These are phyloP conservation scores for Pocota personata DNA, from an alignment of 2,888 invertebrate genomes.

Conservation along the genomic window DNA sequence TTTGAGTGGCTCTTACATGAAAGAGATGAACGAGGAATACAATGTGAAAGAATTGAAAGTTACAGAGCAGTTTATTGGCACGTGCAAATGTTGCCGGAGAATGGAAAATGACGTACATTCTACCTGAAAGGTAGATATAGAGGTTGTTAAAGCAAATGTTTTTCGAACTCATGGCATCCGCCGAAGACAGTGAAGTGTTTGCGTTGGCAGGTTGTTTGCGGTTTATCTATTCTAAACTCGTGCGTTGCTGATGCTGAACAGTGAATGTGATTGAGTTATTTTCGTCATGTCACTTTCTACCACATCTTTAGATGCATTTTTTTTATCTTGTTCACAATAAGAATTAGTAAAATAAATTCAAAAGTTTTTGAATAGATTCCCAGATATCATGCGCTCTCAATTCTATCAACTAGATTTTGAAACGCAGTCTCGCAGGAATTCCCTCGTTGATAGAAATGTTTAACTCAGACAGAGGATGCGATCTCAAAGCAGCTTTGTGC, in stretches of 20 bases:
- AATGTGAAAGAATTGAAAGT: not conserved
- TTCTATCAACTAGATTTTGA: too few species aligned
- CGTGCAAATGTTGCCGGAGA: not conserved
- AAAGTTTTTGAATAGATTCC: too few species aligned
- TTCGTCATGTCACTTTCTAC: not conserved
- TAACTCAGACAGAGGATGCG: too few species aligned
- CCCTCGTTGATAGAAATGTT: too few species aligned
- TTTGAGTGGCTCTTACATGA: slow-evolving; percentile 1
- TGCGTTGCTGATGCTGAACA: not conserved
- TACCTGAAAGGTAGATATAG: not conserved
- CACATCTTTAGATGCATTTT: not conserved
- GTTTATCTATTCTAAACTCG: not conserved
- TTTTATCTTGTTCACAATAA: not conserved
- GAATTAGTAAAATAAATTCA: too few species aligned
- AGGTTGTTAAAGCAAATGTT: slow-evolving; percentile 4
- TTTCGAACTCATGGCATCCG: not conserved
- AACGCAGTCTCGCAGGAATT: too few species aligned
- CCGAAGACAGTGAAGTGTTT: not conserved
- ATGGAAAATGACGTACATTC: not conserved
- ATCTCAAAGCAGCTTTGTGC: too few species aligned
- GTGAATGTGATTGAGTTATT: not conserved
- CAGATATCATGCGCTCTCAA: too few species aligned
- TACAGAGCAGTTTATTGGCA: not conserved
- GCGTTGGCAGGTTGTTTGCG: not conserved
- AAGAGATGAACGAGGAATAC: not conserved